These are phyloP conservation scores for Armadillidium nasatum DNA, from an alignment of 1,140 invertebrate genomes.

Conservation along the genomic window DNA sequence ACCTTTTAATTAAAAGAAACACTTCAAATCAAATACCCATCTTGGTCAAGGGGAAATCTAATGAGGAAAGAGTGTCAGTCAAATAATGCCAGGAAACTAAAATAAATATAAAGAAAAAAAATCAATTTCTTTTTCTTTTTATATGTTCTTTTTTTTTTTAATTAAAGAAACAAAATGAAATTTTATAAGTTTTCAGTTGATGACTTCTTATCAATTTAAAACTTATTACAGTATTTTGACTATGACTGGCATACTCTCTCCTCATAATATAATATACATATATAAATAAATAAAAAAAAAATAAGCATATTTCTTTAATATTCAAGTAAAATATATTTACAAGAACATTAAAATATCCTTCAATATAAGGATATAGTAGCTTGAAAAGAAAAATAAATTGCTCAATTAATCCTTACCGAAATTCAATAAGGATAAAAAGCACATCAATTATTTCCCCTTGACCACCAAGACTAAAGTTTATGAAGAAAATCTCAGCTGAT, in stretches of 20 bases:
- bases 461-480: neutral
- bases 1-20: neutral
- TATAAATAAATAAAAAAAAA: neutral
- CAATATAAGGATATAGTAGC: too few species aligned
- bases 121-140: too few species aligned
- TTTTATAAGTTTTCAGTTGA: too few species aligned
- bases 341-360: slow-evolving; percentile 1
- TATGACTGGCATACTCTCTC: neutral
- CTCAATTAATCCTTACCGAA: neutral
- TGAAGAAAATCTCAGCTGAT: slow-evolving; percentile 10
- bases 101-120: neutral
- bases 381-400: neutral
- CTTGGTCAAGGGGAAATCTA: slow-evolving; percentile 3
- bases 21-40: neutral
- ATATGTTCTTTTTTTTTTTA: too few species aligned
- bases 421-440: neutral
- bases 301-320: neutral
- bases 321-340: neutral
- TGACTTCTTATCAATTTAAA: too few species aligned
- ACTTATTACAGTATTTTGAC: too few species aligned
- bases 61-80: neutral
- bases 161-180: too few species aligned
- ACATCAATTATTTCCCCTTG: neutral
- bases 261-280: neutral
- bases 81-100: slow-evolving; percentile 14